These are phyloP conservation scores for Condylura cristata DNA, from an alignment of 2,113 vertebrate genomes.

Conservation along the genomic window DNA sequence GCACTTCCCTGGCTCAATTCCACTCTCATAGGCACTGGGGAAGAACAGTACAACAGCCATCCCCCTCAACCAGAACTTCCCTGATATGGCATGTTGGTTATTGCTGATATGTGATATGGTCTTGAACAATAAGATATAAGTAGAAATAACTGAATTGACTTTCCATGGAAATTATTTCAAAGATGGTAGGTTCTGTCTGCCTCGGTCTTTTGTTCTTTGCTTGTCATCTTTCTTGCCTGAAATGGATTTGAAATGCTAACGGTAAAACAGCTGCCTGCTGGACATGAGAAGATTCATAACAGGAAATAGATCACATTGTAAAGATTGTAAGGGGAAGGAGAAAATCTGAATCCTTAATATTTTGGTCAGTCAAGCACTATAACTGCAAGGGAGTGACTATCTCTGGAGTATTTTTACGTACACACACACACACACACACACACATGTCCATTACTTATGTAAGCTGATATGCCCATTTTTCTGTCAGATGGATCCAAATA, in stretches of 20 bases:
- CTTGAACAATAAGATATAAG: background rate
- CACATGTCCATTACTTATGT: background rate
- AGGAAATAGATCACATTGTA: background rate
- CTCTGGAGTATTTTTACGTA: background rate
- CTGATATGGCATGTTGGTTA: too few relatives aligned
- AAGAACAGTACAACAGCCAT: too few relatives aligned
- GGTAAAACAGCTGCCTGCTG: slow-evolving; percentile 66
- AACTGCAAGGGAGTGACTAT: background rate
- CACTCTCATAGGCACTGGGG: too few relatives aligned
- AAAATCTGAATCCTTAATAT: background rate
- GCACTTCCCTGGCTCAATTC: too few relatives aligned
- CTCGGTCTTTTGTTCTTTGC: background rate
- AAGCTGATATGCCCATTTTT: background rate
- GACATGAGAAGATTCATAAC: slow-evolving; percentile 34
- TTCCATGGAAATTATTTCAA: background rate
- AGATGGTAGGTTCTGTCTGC: background rate
- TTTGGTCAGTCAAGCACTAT: background rate
- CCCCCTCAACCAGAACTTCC: too few relatives aligned
- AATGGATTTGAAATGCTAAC: slow-evolving; percentile 36
- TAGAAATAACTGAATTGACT: background rate
- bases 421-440: background rate
- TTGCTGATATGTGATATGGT: background rate
- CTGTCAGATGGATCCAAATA: background rate
- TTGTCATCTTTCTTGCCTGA: slow-evolving; percentile 15
- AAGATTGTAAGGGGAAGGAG: background rate